A percentile compares a stretch with the other conserved stretches of the same genome.
Conservation (phyloP, 2,888 invertebrate species). For the Ophonus ardosiacus region DNA sequence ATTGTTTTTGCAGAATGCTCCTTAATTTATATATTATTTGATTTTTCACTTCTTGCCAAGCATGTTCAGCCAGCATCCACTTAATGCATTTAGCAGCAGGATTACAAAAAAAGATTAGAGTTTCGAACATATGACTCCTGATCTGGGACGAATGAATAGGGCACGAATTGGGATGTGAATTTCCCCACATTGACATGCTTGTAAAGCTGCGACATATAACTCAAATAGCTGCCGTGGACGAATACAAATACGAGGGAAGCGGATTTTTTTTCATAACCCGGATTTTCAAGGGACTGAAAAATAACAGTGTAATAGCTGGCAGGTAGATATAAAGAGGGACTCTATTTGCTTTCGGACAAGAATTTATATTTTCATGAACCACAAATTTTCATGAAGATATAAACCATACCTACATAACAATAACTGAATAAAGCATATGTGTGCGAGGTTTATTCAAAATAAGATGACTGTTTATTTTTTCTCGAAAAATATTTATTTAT, state of each 20-base stretch:
- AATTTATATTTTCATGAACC: constrained; percentile 8
- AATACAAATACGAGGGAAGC: constrained; percentile 54
- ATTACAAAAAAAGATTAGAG: background rate
- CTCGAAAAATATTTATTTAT: too few relatives aligned
- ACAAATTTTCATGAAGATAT: background rate
- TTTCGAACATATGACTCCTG: background rate
- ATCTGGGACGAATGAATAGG: background rate
- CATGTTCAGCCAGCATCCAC: too few relatives aligned
- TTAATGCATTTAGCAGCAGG: background rate
- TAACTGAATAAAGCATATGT: too few relatives aligned
- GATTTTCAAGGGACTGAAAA: constrained; percentile 42
- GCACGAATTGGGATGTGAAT: background rate
- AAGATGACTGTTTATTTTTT: too few relatives aligned
- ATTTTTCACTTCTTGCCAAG: too few relatives aligned
- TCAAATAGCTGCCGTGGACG: constrained; percentile 44
- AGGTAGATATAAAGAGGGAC: background rate
- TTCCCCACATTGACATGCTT: constrained; percentile 48
- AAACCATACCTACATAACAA: too few relatives aligned
- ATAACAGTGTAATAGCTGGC: constrained; percentile 24
- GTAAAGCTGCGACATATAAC: constrained; percentile 17
- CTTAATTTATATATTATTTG: too few relatives aligned
- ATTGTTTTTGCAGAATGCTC: too few relatives aligned
- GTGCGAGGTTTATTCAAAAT: too few relatives aligned
- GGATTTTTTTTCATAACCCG: constrained; percentile 54
- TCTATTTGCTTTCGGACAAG: constrained; percentile 32